Evolutionary conservation across 2,888 invertebrate species (phyloP).

Genomic region (Notodonta dromedarius): DNA sequence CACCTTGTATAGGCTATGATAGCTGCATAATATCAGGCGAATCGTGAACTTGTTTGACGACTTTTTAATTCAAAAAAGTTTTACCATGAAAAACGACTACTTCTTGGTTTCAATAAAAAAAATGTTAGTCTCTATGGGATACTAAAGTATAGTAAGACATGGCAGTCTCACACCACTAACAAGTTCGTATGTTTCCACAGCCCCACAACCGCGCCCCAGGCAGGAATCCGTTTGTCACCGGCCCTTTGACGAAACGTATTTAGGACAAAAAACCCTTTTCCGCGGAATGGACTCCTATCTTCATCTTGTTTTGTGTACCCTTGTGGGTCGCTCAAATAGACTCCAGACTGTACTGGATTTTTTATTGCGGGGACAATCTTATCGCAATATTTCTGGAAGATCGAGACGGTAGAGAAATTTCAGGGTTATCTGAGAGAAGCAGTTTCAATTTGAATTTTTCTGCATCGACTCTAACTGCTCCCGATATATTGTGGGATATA

Average conservation of each 20-base stretch:
- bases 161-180: neutral
- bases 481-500: too few species aligned
- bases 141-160: too few species aligned
- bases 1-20: too few species aligned
- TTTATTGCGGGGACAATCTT: slow-evolving; percentile 31
- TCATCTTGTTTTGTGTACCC: slow-evolving; percentile 64
- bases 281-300: slow-evolving; percentile 59
- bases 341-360: slow-evolving; percentile 26
- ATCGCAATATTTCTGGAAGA: slow-evolving; percentile 19
- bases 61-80: too few species aligned
- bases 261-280: slow-evolving; percentile 66
- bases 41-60: too few species aligned
- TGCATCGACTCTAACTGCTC: too few species aligned
- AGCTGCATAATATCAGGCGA: too few species aligned
- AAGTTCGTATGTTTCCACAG: slow-evolving; percentile 34
- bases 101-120: too few species aligned
- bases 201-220: slow-evolving; percentile 53
- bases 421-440: neutral
- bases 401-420: neutral
- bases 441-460: neutral
- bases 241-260: slow-evolving; percentile 71
- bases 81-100: too few species aligned
- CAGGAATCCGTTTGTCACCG: slow-evolving; percentile 71
- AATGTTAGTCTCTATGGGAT: too few species aligned
- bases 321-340: slow-evolving; percentile 54